Base-by-base conservation (phyloP, 2,888 invertebrate genomes). In the Standfussiana lucernea region DNA sequence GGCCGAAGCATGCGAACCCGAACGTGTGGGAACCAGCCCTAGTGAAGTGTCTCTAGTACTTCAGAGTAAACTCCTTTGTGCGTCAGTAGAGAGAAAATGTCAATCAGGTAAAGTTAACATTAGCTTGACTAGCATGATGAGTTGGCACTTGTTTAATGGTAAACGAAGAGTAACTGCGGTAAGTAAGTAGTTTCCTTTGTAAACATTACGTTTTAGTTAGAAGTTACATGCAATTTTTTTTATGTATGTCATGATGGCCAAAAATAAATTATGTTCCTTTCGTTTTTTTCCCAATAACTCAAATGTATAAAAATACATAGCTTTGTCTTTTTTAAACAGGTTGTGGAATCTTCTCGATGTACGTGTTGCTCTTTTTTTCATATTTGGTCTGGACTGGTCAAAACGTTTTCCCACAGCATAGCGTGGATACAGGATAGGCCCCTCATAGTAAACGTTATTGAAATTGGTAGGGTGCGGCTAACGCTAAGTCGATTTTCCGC, bases 91-190 rank as follows among this genome's bases (percentile, higher is more conserved):
- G 77, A 56, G 78, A 82, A 53, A 79, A 65, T 42, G 56, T 78
- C 83, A 83, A 65, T 83, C 83, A 83, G 35, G 53, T 35, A 61
- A 61, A 65, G 40, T 65, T 83, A 32, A 80, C 69, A 83, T 70
- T 70, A 45, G 15, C 59, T 66, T 56, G 40, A 65, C 32, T 37
- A 56, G 77, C n/a, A 47, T 65, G 42, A 47, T 64, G 53, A 47
- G 66, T 50, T 50, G 15, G 18, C 40, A 47, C 18, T 82, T 56
- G 64, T 82, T 82, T 82, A 28, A 56, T 40, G 45, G 53, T 64
- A 35, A 47, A 64, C 24, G 13, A 37, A 32, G 18, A 40, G 18
- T 64, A 6, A 62, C 10, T 61, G 32, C 35, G 15, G 2, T 45
- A 28, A 50, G 24, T 72, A 42, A 61, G 21, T 80, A 50, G 50